Evolutionary conservation across 2,888 invertebrate genomes (phyloP).

Genomic region (Acrobasis consociella): DNA sequence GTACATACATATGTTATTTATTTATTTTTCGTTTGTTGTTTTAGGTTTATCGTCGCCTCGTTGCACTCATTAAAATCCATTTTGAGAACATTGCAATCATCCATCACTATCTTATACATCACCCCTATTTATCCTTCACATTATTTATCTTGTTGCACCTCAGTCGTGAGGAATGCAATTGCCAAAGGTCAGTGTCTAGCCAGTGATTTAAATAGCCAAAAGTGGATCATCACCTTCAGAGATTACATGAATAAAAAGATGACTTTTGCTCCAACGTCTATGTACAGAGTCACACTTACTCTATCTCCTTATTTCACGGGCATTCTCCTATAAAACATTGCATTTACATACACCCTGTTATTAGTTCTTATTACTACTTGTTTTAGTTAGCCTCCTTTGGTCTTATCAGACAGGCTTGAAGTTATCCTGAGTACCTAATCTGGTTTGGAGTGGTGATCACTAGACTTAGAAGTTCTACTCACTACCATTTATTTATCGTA

Average conservation of each 20-base stretch:
- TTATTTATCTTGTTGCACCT: conserved; percentile 56
- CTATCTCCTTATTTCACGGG: conserved; percentile 73
- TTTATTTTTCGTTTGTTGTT: conserved; percentile 62
- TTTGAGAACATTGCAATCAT: conserved; percentile 58
- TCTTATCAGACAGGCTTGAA: no score
- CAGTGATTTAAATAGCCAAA: conserved; percentile 49
- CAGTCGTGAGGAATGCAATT: conserved; percentile 50
- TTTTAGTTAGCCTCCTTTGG: not conserved
- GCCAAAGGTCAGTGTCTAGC: conserved; percentile 49
- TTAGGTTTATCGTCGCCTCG: conserved; percentile 78
- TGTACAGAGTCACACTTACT: conserved; percentile 69
- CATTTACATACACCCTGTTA: conserved; percentile 26
- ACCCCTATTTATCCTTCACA: conserved; percentile 51
- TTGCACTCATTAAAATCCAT: conserved; percentile 59
- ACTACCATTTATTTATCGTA: not conserved
- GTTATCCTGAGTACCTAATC: no score
- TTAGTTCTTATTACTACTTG: conserved; percentile 21
- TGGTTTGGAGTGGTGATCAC: no score
- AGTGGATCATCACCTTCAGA: conserved; percentile 66
- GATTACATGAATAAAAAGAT: conserved; percentile 76
- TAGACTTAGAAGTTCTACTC: no score
- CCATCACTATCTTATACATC: conserved; percentile 57
- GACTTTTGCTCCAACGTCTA: conserved; percentile 72
- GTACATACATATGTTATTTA: conserved; percentile 9
- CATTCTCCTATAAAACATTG: conserved; percentile 56